phyloP scores from a whole-genome alignment of 2,113 vertebrate species.

The Gadus chalcogrammus region DNA sequence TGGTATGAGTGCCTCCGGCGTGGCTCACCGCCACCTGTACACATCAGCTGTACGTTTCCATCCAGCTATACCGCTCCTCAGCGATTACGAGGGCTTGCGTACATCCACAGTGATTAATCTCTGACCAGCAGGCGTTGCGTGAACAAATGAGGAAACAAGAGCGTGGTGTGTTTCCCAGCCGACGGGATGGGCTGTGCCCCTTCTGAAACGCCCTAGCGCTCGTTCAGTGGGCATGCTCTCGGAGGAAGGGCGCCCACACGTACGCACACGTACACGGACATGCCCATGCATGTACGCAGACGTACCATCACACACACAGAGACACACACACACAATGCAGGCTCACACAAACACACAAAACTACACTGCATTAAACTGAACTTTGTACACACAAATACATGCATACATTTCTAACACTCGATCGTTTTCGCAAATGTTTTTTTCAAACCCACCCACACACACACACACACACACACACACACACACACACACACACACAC shows the following conservation, averaged over 20 bases:
- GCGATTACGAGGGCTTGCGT: background rate
- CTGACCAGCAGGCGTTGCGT: background rate
- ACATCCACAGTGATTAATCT: background rate
- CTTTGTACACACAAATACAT: too few species aligned
- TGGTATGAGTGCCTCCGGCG: too few species aligned
- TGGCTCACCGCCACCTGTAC: too few species aligned
- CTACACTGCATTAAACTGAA: too few species aligned
- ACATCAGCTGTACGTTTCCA: too few species aligned
- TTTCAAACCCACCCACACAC: background rate
- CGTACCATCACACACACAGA: too few species aligned
- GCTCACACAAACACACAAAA: background rate
- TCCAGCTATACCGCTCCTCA: background rate
- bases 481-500: background rate
- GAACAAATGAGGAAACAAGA: conserved; percentile 35
- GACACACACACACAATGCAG: background rate
- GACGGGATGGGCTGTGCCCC: conserved; percentile 23
- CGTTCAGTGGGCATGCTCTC: background rate
- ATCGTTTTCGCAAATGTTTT: too few species aligned
- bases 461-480: too few species aligned
- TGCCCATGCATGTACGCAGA: background rate
- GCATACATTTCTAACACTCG: too few species aligned
- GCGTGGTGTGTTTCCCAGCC: conserved; percentile 19
- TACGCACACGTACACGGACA: conserved; percentile 5
- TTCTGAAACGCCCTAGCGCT: conserved; percentile 37
- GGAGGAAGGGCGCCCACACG: conserved; percentile 1